A percentile compares a stretch with the other conserved stretches of the same genome.
Evolutionary conservation across 2,113 vertebrate genomes (phyloP).

Genomic region (Sprattus sprattus): DNA sequence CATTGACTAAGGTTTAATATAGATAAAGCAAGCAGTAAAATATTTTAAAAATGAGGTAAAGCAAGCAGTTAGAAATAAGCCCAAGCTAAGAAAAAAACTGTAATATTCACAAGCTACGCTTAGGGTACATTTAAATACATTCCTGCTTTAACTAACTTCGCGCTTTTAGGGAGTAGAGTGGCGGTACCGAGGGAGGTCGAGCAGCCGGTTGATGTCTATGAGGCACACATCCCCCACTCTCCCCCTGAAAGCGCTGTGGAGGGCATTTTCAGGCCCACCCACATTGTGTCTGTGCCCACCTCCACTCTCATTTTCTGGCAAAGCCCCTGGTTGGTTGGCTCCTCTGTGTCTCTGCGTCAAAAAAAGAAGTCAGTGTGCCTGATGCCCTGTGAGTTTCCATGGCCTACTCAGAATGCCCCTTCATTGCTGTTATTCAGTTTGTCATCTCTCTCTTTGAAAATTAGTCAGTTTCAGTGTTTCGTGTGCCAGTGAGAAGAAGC

Average conservation of each 20-base stretch:
- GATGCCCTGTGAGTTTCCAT: neutral
- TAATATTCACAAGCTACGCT: neutral
- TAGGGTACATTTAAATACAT: neutral
- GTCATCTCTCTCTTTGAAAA: neutral
- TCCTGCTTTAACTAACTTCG: neutral
- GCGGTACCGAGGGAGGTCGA: neutral
- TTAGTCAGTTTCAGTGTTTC: neutral
- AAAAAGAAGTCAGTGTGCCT: neutral
- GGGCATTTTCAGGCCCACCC: conserved; percentile 8
- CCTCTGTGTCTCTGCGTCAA: neutral
- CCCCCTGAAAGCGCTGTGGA: neutral
- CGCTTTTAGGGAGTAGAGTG: neutral
- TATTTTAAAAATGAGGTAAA: neutral
- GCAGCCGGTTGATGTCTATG: neutral
- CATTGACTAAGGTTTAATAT: neutral
- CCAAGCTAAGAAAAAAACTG: neutral
- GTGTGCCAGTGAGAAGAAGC: neutral
- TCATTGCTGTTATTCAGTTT: neutral
- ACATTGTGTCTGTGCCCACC: neutral
- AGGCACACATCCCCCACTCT: neutral
- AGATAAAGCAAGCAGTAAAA: neutral
- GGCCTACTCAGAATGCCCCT: neutral
- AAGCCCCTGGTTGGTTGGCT: neutral
- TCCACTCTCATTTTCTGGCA: neutral
- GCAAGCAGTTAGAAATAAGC: neutral